Evolutionary conservation across 1,140 invertebrate genomes (phyloP).

Genomic region (Drosophila littoralis): DNA sequence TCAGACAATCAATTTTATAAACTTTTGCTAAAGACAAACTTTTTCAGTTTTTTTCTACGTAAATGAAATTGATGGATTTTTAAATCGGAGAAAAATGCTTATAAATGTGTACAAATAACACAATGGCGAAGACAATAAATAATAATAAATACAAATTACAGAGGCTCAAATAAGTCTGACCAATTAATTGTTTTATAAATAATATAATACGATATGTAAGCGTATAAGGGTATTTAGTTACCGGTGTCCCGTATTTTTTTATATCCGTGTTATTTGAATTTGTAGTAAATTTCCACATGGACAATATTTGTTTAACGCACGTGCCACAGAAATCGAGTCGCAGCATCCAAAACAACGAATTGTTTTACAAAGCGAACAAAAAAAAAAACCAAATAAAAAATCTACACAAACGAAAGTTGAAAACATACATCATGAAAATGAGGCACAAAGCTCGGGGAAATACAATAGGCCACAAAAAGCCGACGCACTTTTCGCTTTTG

Average conservation of each 20-base stretch:
- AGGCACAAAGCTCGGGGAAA: constrained; percentile 27
- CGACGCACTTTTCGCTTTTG: constrained; percentile 76
- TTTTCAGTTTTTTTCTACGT: constrained; percentile 49
- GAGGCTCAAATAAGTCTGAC: too few species aligned
- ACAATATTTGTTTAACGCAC: constrained; percentile 45
- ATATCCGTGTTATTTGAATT: too few species aligned
- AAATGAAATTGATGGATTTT: constrained; percentile 72
- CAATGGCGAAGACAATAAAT: constrained; percentile 28
- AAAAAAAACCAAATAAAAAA: constrained; percentile 20
- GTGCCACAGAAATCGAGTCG: constrained; percentile 50
- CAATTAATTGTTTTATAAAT: too few species aligned
- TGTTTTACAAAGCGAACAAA: constrained; percentile 34
- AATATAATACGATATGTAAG: too few species aligned
- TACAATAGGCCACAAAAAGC: constrained; percentile 31
- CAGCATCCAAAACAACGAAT: constrained; percentile 45
- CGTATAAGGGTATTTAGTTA: too few species aligned
- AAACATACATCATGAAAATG: constrained; percentile 48
- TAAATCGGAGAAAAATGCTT: constrained; percentile 55
- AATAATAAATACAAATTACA: too few species aligned
- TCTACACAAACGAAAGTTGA: constrained; percentile 58
- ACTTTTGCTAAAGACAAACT: constrained; percentile 32
- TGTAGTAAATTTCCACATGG: constrained; percentile 59
- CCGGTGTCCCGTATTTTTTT: too few species aligned
- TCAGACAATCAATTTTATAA: constrained; percentile 37
- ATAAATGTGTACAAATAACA: constrained; percentile 33